Evolutionary conservation across 2,888 invertebrate genomes (phyloP), one percentile per base, ranked within the genome.

Genomic region (Hydrotaea diabolus): DNA sequence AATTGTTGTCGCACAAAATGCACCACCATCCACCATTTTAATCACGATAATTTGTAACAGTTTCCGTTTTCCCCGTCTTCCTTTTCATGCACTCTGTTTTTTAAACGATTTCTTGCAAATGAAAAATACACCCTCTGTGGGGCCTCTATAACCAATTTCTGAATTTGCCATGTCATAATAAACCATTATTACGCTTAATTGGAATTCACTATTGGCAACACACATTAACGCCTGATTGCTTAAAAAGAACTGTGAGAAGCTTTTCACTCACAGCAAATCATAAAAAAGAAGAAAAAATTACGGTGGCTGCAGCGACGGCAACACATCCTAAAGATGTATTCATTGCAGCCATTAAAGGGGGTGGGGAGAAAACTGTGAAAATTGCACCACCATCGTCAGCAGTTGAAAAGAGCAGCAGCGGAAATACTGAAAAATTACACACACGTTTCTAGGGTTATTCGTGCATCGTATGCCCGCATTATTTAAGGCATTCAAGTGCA

Each of bases 201-300:
- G 77, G 64, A 75, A 66, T 78, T 82, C 55, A 62, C 82, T 82
- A 82, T 82, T 78, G 82, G 82, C 78, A 82, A 78, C 78, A 72
- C 13, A 78, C 15, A 82, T 64, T 75, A 75, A 78, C 72, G 46
- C 62, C 64, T 82, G 82, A 82, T 82, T 78, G 82, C 71, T 57
- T 11, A 77, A 74, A 74, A 39, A 64, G 36, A 39, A 78, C 74
- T 75, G 11, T 72, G 53, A 49, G 49, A 13, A 49, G 15, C 49
- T n/a, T n/a, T n/a, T 49, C n/a, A 49, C 49, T n/a, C n/a, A n/a
- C n/a, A 49, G 31, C 49, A n/a, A 4, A 49, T n/a, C 1, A n/a
- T n/a, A 8, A 17, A 66, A 39, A 59, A 66, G 43, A 64, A n/a
- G n/a, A n/a, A n/a, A n/a, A n/a, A n/a, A n/a, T n/a, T n/a, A n/a